Evolutionary conservation across 2,888 invertebrate genomes (phyloP).

Genomic region (Pyralis farinalis): DNA sequence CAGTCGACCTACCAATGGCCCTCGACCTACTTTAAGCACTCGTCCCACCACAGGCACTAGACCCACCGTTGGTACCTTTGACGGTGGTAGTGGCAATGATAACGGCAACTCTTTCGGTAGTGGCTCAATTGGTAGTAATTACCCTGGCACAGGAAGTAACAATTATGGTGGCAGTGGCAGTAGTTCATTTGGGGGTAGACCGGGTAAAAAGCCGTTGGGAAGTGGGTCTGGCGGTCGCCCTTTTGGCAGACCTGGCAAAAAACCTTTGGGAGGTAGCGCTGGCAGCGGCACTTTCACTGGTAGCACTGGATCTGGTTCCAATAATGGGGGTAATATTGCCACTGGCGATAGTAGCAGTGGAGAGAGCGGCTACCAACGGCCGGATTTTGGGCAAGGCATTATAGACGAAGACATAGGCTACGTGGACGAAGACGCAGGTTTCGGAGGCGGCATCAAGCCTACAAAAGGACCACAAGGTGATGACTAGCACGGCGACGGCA

Average conservation of each 20-base stretch:
- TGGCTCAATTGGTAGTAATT: background rate
- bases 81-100: constrained; percentile 8
- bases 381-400: constrained; percentile 26
- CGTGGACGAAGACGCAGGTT: constrained; percentile 56
- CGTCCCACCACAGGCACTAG: constrained; percentile 1
- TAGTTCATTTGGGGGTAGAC: constrained; percentile 10
- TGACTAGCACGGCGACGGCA: constrained; percentile 61
- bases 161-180: constrained; percentile 7
- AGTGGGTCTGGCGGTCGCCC: constrained; percentile 5
- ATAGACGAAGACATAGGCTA: constrained; percentile 42
- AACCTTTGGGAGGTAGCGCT: constrained; percentile 8
- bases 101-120: background rate
- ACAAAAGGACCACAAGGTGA: constrained; percentile 72
- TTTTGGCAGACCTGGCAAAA: constrained; percentile 9
- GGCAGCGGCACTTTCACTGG: constrained; percentile 7
- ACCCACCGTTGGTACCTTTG: constrained; percentile 6
- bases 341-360: constrained; percentile 8
- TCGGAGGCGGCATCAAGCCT: constrained; percentile 49
- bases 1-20: constrained; percentile 7
- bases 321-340: background rate
- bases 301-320: constrained; percentile 3
- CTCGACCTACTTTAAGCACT: constrained; percentile 5
- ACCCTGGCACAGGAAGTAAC: background rate
- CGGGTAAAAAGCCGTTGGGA: constrained; percentile 9
- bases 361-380: constrained; percentile 18